Percentiles rank a stretch among this genome's conserved stretches.
These are phyloP conservation scores for Cheilosia grossa DNA, from an alignment of 2,888 invertebrate genomes.

Conservation along the genomic window DNA sequence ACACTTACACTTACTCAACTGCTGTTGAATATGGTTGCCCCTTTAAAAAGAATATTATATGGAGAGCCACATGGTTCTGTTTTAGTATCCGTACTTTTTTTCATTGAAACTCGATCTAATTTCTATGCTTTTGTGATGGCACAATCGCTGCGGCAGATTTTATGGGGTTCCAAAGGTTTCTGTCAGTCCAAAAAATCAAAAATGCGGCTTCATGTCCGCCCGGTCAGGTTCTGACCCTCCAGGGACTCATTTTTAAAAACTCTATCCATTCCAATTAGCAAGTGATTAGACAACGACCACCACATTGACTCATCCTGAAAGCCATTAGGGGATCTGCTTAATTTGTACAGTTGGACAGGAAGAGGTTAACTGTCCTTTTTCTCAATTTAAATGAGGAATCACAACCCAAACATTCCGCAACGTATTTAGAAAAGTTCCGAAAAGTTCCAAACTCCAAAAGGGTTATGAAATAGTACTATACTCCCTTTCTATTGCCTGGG, in stretches of 20 bases:
- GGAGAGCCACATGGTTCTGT: not conserved
- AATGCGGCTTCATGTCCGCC: too few relatives aligned
- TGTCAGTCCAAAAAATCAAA: too few relatives aligned
- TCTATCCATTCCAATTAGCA: not conserved
- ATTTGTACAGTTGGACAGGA: not conserved
- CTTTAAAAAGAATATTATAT: not conserved
- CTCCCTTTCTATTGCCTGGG: not conserved
- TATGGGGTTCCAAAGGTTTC: too few relatives aligned
- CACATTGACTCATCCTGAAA: slow-evolving; percentile 2
- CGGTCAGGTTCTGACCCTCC: too few relatives aligned
- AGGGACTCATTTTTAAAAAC: too few relatives aligned
- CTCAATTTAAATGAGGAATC: not conserved
- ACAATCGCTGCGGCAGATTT: too few relatives aligned
- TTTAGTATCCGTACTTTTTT: not conserved
- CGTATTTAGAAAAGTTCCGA: not conserved
- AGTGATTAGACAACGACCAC: not conserved
- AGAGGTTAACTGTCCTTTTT: not conserved
- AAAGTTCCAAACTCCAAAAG: not conserved
- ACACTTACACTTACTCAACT: not conserved
- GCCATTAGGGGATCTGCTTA: slow-evolving; percentile 4
- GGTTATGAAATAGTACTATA: slow-evolving; percentile 33
- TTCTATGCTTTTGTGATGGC: too few relatives aligned
- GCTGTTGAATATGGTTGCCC: not conserved
- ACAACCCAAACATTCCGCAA: slow-evolving; percentile 10
- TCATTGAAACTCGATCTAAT: too few relatives aligned